These are phyloP conservation scores for Pristionchus arcanus DNA, from an alignment of 2,888 invertebrate genomes.

Conservation along the genomic window DNA sequence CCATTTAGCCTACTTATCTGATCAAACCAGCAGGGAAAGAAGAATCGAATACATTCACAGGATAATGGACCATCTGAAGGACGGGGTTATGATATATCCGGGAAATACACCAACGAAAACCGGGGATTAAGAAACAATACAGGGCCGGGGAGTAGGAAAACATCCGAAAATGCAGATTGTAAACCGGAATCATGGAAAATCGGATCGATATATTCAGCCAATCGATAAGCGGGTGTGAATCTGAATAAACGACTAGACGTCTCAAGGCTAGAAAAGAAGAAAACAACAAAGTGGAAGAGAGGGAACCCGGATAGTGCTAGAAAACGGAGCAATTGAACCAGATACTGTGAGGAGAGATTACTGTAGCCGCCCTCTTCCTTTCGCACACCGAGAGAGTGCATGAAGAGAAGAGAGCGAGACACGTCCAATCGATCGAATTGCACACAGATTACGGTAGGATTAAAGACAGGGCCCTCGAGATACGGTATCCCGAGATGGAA, in stretches of 20 bases:
- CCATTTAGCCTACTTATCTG: not conserved
- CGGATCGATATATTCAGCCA: conserved; percentile 27
- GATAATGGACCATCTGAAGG: not conserved
- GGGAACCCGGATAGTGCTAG: not conserved
- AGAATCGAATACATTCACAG: conserved; percentile 6
- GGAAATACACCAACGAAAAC: conserved; percentile 32
- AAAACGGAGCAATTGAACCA: conserved; percentile 46
- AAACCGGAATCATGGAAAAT: conserved; percentile 27
- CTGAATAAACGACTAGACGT: conserved; percentile 15
- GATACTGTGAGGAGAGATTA: conserved; percentile 44
- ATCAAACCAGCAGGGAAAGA: not conserved
- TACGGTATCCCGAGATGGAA: not conserved
- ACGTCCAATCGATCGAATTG: conserved; percentile 42
- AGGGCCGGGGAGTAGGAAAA: not conserved
- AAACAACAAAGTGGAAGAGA: not conserved
- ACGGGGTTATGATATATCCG: not conserved
- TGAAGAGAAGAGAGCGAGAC: not conserved
- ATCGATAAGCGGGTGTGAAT: conserved; percentile 24
- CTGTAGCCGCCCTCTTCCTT: conserved; percentile 15
- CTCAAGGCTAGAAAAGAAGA: not conserved
- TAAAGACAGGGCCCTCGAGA: conserved; percentile 39
- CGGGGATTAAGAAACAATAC: conserved; percentile 8
- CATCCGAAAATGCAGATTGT: conserved; percentile 28
- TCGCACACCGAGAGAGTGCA: not conserved
- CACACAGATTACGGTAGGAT: conserved; percentile 30